Base-by-base conservation (phyloP, 2,888 invertebrate species). In the Monoplex corrugatus region DNA sequence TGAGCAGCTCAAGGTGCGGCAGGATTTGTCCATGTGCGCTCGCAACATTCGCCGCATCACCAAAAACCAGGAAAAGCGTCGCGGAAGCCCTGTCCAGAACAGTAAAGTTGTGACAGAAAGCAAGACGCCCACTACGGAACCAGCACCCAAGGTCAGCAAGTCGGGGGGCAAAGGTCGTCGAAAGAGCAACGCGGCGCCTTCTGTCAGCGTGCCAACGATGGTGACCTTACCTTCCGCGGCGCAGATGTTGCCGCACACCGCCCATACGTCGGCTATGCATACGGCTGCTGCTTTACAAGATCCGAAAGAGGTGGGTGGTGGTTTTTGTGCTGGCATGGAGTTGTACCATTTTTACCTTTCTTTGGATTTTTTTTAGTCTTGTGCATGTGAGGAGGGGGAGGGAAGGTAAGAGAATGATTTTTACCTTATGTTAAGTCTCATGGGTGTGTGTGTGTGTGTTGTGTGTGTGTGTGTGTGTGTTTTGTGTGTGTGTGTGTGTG, bases 11-110 rank as follows among this genome's bases (percentile, higher is more conserved):
- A 72, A 85, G 75, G 88, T 89, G 28, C 44, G 88, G n/a, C 16
- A 40, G 50, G 85, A 85, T 57, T 50, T 89, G 10, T 89, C 88
- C 40, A 89, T 85, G 88, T 89, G 85, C 35, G 88, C 88, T 8
- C 84, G 88, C 40, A 89, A 89, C 50, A 84, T 89, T 38, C 88
- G 88, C 8, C 88, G 88, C 16, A 88, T 88, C n/a, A 63, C 88
- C 44, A 88, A 88, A 63, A 88, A 88, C 68, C 88, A 88, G 44
- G 88, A 88, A 35, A 88, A 88, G 38, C 38, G 68, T 23, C 57
- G 83, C 3, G 43, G 68, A 3, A 82, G 82, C 63, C 87, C 44
- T 19, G 19, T 32, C 45, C 68, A 32, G 2, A 28, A 35, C 38
- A 32, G 40, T 68, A 85, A 45, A 28, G 63, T 63, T 5, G 19